Evolutionary conservation across 2,888 invertebrate species (phyloP), one percentile per base, ranked within the genome.

Genomic region (Antheraea assamensis): DNA sequence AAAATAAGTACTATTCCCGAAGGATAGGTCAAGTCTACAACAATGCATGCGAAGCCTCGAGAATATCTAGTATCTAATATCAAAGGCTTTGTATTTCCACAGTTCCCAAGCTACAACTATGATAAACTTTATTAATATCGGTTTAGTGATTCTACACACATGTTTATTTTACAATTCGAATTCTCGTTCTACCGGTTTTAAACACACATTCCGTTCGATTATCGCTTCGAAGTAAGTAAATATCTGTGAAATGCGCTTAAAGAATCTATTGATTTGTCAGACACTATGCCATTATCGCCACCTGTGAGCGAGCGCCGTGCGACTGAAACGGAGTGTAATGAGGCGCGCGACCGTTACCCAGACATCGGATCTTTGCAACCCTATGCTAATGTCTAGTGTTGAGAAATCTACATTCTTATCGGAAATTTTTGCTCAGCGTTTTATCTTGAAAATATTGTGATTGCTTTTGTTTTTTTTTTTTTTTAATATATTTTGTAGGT

Each of bases 351-450:
- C 35, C 71, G 73, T 31, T 64, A 71, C 35, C 70, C 83, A 88
- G 87, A 87, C 85, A 86, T 83, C 83, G 85, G 84, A 87, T 86
- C 83, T 83, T 82, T 78, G 73, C 58, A 73, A 73, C 73, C 58
- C 70, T 58, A 58, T 58, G 58, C 58, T 70, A 73, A 70, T 70
- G 55, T 73, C 70, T 73, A 70, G 70, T 73, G 73, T 61, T 47
- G 66, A 49, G 73, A 71, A 71, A 71, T 71, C 35, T n/a, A 61
- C 49, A 72, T 64, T 64, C 17, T 24, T 24, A 24, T 13, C n/a
- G 24, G 24, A 52, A 7, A n/a, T 58, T 24, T 58, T 58, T 24
- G 13, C 13, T 24, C n/a, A 24, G 2, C 24, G 4, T 58, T 58
- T 24, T 58, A 21, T 24, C 58, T 58, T 10, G 24, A 24, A n/a